Evolutionary conservation across 2,797 vertebrate genomes (phyloP).

Genomic region (Phataginus tricuspis): DNA sequence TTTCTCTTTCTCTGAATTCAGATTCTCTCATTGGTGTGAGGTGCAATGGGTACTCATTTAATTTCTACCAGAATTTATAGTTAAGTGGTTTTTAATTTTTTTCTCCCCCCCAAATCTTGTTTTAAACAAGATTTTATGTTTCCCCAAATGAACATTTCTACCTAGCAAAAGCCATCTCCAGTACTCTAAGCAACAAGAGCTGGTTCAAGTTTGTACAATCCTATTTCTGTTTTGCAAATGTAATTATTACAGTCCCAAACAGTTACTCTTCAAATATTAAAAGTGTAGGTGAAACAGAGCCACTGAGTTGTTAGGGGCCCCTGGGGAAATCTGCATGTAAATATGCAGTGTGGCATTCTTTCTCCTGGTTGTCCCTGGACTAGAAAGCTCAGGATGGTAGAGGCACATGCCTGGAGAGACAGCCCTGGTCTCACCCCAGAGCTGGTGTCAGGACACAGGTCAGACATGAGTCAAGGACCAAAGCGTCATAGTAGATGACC

Average conservation of each 20-base stretch:
- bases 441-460: neutral
- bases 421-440: accelerated
- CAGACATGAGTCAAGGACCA: neutral
- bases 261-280: neutral
- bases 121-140: neutral
- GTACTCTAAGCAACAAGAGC: neutral
- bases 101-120: neutral
- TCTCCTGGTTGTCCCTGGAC: too few relatives aligned
- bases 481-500: neutral
- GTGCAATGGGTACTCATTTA: neutral
- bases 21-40: neutral
- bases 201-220: neutral
- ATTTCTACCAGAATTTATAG: neutral
- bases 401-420: accelerated
- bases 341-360: accelerated
- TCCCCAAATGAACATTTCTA: neutral
- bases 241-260: neutral
- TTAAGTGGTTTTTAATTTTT: neutral
- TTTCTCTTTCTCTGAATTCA: neutral
- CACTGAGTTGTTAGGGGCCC: neutral
- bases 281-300: neutral
- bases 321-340: neutral
- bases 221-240: slow-evolving; percentile 27
- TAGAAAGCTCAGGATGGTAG: neutral
- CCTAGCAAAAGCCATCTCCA: neutral